A percentile compares a stretch with the other conserved stretches of the same genome.
These are phyloP conservation scores for Loxodonta africana DNA, from an alignment of 2,113 vertebrate genomes.

Conservation along the genomic window DNA sequence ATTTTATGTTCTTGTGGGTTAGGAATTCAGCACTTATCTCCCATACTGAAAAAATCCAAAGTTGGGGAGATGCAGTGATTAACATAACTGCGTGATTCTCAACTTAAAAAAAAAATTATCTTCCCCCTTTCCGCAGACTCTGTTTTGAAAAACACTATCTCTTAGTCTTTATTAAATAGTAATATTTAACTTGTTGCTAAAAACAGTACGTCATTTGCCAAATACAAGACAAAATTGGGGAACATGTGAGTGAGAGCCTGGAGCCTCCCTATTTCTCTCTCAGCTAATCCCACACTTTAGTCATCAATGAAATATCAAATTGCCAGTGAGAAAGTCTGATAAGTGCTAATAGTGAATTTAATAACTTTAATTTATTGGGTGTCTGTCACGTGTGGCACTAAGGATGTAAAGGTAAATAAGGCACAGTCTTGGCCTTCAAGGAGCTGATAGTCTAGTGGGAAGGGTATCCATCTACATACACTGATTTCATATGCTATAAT, in stretches of 20 bases:
- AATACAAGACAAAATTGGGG: no score
- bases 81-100: background rate
- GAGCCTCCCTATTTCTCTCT: no score
- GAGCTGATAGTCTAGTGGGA: background rate
- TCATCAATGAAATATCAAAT: background rate
- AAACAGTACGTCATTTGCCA: no score
- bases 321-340: background rate
- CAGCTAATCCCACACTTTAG: background rate
- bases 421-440: no score
- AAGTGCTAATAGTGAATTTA: background rate
- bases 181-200: background rate
- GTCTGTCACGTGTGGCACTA: background rate
- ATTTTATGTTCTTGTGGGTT: background rate
- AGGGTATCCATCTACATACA: background rate
- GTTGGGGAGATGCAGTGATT: background rate
- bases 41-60: background rate
- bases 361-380: background rate
- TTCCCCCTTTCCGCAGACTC: background rate
- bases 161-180: conserved; percentile 30
- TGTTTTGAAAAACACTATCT: background rate
- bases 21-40: background rate
- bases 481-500: background rate
- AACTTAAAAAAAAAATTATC: background rate
- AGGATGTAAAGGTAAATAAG: background rate
- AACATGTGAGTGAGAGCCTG: no score